phyloP scores from a whole-genome alignment of 2,113 vertebrate species.

The Candoia aspera region DNA sequence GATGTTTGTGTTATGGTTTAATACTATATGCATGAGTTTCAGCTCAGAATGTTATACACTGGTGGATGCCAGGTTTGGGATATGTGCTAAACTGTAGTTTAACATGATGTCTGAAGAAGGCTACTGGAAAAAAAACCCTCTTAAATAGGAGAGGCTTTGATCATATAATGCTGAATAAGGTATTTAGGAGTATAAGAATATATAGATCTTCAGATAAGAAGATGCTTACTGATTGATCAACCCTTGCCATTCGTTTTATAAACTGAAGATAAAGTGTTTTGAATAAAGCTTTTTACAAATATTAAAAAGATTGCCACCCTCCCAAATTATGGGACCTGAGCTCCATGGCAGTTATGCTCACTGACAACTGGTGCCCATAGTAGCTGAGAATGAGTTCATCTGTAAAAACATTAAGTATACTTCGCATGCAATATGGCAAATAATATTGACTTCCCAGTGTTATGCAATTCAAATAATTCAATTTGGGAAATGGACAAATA shows the following conservation, averaged over 20 bases:
- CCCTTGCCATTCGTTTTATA: neutral
- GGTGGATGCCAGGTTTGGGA: neutral
- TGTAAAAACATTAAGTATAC: neutral
- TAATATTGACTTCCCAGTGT: neutral
- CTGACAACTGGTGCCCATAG: neutral
- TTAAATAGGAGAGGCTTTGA: neutral
- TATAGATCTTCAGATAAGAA: neutral
- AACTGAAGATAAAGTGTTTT: neutral
- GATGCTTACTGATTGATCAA: neutral
- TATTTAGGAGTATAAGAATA: neutral
- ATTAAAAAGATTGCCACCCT: conserved; percentile 12
- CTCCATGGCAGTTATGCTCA: neutral
- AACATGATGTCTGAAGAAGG: neutral
- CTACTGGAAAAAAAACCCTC: neutral
- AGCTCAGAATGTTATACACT: neutral
- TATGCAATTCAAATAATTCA: neutral
- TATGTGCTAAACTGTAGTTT: neutral
- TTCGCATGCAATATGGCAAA: neutral
- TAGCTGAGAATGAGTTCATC: neutral
- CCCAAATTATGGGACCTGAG: neutral
- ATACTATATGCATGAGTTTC: neutral
- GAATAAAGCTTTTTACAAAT: conserved; percentile 39
- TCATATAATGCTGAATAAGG: neutral
- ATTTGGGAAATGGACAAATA: neutral
- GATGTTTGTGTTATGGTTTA: neutral